These are phyloP conservation scores for Salpingus planirostris DNA, from an alignment of 2,888 invertebrate species.

Conservation along the genomic window DNA sequence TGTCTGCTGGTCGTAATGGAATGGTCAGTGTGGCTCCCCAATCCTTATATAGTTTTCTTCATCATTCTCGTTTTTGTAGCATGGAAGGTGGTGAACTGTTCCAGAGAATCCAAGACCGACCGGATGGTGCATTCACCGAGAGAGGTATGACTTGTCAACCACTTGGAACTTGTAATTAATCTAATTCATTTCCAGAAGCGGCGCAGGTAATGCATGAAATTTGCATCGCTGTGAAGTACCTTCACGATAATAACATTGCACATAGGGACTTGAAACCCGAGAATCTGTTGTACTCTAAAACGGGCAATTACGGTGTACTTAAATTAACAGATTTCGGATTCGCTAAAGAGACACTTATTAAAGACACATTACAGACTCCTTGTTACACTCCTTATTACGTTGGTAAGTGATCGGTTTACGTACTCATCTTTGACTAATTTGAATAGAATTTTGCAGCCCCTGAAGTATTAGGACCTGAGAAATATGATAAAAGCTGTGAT, in stretches of 20 bases:
- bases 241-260: slow-evolving; percentile 92
- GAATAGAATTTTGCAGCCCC: slow-evolving; percentile 40
- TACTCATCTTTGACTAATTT: too few relatives aligned
- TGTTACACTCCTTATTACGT: slow-evolving; percentile 99
- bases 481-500: slow-evolving; percentile 98
- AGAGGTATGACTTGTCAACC: slow-evolving; percentile 48
- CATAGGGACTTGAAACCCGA: slow-evolving; percentile 98
- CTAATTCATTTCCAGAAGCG: slow-evolving; percentile 54
- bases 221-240: slow-evolving; percentile 85
- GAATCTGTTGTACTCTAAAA: slow-evolving; percentile 83
- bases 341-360: slow-evolving; percentile 84
- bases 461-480: slow-evolving; percentile 90
- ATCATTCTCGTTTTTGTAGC: slow-evolving; percentile 39
- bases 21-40: slow-evolving; percentile 56
- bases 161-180: neutral
- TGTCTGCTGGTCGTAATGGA: slow-evolving; percentile 99
- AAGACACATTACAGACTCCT: slow-evolving; percentile 90
- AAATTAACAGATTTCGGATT: slow-evolving; percentile 99
- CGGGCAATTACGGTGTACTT: slow-evolving; percentile 66
- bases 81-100: slow-evolving; percentile 99
- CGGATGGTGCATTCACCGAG: slow-evolving; percentile 94
- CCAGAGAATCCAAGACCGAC: slow-evolving; percentile 90
- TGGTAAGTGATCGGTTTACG: slow-evolving; percentile 53
- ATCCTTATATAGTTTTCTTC: too few relatives aligned
- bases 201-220: slow-evolving; percentile 95